These are phyloP conservation scores for Cheilosia vulpina DNA, from an alignment of 2,888 invertebrate species.

Conservation along the genomic window DNA sequence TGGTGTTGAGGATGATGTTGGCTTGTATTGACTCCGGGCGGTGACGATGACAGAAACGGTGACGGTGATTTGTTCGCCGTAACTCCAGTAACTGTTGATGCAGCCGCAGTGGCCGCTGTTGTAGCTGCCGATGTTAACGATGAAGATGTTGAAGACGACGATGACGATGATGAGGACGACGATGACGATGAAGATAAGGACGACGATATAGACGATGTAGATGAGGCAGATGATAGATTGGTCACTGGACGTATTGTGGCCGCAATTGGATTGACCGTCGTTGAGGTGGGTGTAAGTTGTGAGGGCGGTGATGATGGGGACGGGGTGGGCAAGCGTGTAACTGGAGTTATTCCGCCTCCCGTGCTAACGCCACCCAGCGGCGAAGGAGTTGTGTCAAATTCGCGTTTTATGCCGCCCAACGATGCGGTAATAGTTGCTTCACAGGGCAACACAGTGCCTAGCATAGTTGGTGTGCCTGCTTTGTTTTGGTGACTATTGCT, in stretches of 20 bases:
- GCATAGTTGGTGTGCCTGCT: constrained; percentile 80
- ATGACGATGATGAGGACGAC: constrained; percentile 65
- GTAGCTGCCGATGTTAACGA: constrained; percentile 58
- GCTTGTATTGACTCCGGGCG: constrained; percentile 66
- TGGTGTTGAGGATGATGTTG: constrained; percentile 65
- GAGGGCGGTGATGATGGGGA: constrained; percentile 68
- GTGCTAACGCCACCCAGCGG: constrained; percentile 52
- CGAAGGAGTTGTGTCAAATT: constrained; percentile 80
- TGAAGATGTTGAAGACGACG: constrained; percentile 74
- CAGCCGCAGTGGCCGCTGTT: constrained; percentile 67
- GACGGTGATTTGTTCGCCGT: constrained; percentile 76
- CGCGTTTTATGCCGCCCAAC: constrained; percentile 81
- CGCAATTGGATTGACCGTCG: constrained; percentile 71
- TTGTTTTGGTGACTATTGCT: constrained; percentile 77
- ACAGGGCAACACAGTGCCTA: constrained; percentile 83
- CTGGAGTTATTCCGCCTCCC: constrained; percentile 60
- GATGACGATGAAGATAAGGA: constrained; percentile 65
- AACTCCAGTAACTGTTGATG: constrained; percentile 76
- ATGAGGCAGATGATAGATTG: constrained; percentile 75
- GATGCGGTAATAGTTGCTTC: constrained; percentile 83
- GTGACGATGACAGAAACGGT: constrained; percentile 75
- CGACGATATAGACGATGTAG: constrained; percentile 76
- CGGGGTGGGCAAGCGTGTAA: constrained; percentile 63
- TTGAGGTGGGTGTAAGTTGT: constrained; percentile 68
- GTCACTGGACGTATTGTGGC: constrained; percentile 77